phyloP scores from a whole-genome alignment of 2,888 invertebrate genomes.

The Athalia cordata region DNA sequence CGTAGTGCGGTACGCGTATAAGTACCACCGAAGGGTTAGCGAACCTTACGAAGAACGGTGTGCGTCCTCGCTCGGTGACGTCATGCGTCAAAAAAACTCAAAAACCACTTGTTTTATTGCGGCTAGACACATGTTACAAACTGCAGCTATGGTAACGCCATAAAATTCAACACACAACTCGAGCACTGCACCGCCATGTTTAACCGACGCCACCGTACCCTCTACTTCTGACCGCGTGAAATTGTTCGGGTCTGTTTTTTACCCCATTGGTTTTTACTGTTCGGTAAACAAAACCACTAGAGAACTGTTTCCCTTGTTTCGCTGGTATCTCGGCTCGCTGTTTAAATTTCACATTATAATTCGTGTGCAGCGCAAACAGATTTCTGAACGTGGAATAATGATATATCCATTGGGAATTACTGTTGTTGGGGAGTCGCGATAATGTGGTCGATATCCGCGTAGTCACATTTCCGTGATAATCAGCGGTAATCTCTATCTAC shows the following conservation, averaged over 20 bases:
- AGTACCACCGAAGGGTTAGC: conserved; percentile 32
- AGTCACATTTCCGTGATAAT: conserved; percentile 15
- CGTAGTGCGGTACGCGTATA: neutral
- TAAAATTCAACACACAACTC: neutral
- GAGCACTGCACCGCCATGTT: neutral
- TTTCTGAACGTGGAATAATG: no score
- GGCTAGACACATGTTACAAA: conserved; percentile 38
- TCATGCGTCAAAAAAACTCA: conserved; percentile 39
- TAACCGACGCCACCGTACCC: conserved; percentile 8
- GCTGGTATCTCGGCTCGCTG: no score
- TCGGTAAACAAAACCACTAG: no score
- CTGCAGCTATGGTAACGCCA: neutral
- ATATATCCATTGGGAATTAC: no score
- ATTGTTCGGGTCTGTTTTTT: conserved; percentile 10
- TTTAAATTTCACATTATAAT: no score
- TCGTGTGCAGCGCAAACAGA: no score
- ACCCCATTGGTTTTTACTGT: neutral
- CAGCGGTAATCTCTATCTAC: neutral
- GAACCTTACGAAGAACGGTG: neutral
- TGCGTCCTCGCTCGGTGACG: conserved; percentile 20
- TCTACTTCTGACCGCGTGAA: conserved; percentile 36
- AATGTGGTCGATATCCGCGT: neutral
- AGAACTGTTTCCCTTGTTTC: neutral
- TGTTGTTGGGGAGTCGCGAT: no score
- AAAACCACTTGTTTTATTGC: conserved; percentile 43